These are phyloP conservation scores for Xestia xanthographa DNA, from an alignment of 2,888 invertebrate species.

Conservation along the genomic window DNA sequence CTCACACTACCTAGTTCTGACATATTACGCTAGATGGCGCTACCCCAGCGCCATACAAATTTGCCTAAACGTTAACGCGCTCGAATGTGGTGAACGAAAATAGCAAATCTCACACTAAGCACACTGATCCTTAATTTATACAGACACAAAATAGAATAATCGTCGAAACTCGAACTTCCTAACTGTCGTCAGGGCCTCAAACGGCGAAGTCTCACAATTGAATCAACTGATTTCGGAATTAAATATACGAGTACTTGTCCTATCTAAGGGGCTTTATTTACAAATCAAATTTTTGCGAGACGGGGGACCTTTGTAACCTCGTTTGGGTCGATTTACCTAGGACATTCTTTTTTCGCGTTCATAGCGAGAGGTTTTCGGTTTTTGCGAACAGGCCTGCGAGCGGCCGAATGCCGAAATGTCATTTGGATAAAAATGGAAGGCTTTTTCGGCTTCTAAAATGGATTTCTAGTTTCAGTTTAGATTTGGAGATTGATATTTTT, in stretches of 20 bases:
- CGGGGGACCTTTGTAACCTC: slow-evolving; percentile 72
- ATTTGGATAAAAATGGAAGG: slow-evolving; percentile 45
- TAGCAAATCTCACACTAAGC: too few relatives aligned
- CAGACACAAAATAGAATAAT: slow-evolving; percentile 34
- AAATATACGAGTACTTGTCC: slow-evolving; percentile 68
- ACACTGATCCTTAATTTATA: slow-evolving; percentile 31
- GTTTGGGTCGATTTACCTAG: slow-evolving; percentile 73
- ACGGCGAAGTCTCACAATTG: slow-evolving; percentile 71
- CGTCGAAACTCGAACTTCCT: slow-evolving; percentile 28
- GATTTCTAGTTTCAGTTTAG: slow-evolving; percentile 35
- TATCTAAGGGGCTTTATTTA: slow-evolving; percentile 76
- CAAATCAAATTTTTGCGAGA: slow-evolving; percentile 79
- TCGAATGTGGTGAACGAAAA: too few relatives aligned
- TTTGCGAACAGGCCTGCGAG: slow-evolving; percentile 26
- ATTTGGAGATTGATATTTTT: slow-evolving; percentile 36
- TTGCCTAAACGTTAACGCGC: too few relatives aligned
- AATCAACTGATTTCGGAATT: slow-evolving; percentile 79
- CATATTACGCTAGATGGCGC: too few relatives aligned
- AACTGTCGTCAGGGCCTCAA: slow-evolving; percentile 18
- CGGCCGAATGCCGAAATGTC: slow-evolving; percentile 43
- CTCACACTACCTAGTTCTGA: too few relatives aligned
- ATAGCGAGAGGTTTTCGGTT: slow-evolving; percentile 37
- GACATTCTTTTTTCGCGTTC: slow-evolving; percentile 59
- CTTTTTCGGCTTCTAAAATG: slow-evolving; percentile 25
- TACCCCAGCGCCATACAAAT: too few relatives aligned